These are phyloP conservation scores for Fukomys damarensis DNA, from an alignment of 2,113 vertebrate species.

Conservation along the genomic window DNA sequence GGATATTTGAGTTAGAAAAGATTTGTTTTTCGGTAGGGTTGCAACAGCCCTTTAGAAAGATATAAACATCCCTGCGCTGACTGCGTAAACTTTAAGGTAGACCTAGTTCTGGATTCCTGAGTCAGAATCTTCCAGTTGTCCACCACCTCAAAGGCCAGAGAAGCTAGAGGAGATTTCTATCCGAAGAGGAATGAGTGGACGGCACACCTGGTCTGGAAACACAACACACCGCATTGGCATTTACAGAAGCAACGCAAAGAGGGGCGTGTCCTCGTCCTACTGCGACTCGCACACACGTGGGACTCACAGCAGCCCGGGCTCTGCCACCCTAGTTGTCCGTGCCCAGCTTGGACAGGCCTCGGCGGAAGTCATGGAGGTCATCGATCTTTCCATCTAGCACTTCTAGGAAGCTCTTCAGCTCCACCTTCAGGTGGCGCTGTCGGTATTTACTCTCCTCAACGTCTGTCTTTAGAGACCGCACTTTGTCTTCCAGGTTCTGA, in stretches of 20 bases:
- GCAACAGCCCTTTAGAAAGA: conserved; percentile 90
- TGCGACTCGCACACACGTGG: conserved; percentile 82
- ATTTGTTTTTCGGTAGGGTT: conserved; percentile 77
- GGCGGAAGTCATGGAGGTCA: conserved; percentile 96
- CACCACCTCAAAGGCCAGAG: conserved; percentile 78
- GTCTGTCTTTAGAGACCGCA: conserved; percentile 90
- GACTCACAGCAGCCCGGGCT: conserved; percentile 74
- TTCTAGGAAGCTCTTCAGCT: conserved; percentile 96
- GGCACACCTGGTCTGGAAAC: conserved; percentile 81
- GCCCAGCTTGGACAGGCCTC: conserved; percentile 95
- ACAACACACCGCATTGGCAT: conserved; percentile 77
- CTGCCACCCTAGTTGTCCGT: conserved; percentile 90
- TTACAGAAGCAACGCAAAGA: conserved; percentile 83
- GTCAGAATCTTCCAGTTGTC: conserved; percentile 87
- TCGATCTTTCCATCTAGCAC: conserved; percentile 96
- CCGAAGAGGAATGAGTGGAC: conserved; percentile 81
- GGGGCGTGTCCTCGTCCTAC: conserved; percentile 78
- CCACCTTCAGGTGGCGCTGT: conserved; percentile 93
- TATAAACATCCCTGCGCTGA: conserved; percentile 85
- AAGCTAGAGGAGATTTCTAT: conserved; percentile 72
- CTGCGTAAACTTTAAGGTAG: conserved; percentile 83
- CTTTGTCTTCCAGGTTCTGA: conserved; percentile 92
- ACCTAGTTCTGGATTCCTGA: conserved; percentile 87
- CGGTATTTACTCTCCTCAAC: conserved; percentile 92
- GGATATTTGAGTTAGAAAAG: conserved; percentile 77